Percentiles rank a stretch among this genome's conserved stretches.
Evolutionary conservation across 2,888 invertebrate species (phyloP).

Genomic region (Tinea semifulvella): DNA sequence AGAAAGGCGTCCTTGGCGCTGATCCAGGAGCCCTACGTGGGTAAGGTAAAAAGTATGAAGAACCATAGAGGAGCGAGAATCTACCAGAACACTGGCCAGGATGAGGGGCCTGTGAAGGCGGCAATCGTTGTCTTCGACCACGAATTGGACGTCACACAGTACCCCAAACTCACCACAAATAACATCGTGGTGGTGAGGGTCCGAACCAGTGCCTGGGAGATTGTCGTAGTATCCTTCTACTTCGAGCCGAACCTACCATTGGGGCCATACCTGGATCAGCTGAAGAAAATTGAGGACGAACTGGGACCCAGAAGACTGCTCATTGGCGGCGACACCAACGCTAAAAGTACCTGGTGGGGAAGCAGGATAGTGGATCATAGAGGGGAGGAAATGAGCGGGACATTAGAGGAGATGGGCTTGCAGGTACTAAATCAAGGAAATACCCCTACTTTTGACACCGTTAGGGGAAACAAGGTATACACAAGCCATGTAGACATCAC

Average conservation of each 20-base stretch:
- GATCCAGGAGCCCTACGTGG: constrained; percentile 14
- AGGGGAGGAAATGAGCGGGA: background rate
- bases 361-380: constrained; percentile 7
- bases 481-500: constrained; percentile 17
- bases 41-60: constrained; percentile 6
- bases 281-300: background rate
- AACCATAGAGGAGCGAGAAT: constrained; percentile 9
- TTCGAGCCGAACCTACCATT: constrained; percentile 19
- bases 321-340: background rate
- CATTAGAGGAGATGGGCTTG: constrained; percentile 14
- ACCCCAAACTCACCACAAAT: constrained; percentile 6
- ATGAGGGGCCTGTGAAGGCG: constrained; percentile 15
- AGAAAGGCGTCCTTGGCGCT: background rate
- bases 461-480: background rate
- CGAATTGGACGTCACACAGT: constrained; percentile 7
- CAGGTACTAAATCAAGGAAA: constrained; percentile 22
- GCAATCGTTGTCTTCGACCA: constrained; percentile 14
- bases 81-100: constrained; percentile 9
- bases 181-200: constrained; percentile 13
- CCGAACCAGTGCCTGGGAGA: constrained; percentile 16
- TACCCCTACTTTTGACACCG: too few relatives aligned
- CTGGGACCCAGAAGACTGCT: background rate
- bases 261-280: constrained; percentile 14
- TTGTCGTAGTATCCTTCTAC: constrained; percentile 17
- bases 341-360: constrained; percentile 17